Percentiles rank a stretch among this genome's conserved stretches.
Evolutionary conservation across 2,113 vertebrate genomes (phyloP).

Genomic region (Dolichallabes microphthalmus): DNA sequence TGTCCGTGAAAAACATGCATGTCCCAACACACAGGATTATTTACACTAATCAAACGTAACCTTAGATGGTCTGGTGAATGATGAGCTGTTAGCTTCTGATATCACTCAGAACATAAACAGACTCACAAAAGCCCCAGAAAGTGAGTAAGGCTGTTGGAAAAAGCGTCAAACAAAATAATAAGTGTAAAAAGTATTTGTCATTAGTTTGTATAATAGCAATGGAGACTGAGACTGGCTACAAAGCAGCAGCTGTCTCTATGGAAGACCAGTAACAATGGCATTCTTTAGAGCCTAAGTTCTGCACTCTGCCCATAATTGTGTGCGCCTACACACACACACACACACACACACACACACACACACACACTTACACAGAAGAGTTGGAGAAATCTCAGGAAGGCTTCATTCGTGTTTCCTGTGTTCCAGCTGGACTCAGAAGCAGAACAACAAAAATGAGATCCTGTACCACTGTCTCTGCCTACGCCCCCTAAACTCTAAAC

Average conservation of each 20-base stretch:
- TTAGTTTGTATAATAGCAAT: neutral
- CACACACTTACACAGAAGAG: constrained; percentile 39
- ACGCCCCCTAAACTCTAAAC: constrained; percentile 17
- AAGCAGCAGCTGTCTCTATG: constrained; percentile 15
- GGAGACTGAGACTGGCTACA: neutral
- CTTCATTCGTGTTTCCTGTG: constrained; percentile 51
- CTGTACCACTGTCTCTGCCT: constrained; percentile 7
- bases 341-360: constrained; percentile 12
- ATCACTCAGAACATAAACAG: neutral
- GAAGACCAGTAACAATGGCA: constrained; percentile 42
- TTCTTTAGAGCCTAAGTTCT: constrained; percentile 36
- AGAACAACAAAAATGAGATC: constrained; percentile 37
- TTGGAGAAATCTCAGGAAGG: constrained; percentile 40
- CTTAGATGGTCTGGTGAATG: neutral
- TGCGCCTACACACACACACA: neutral
- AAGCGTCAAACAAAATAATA: neutral
- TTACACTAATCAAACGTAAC: neutral
- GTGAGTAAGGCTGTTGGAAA: neutral
- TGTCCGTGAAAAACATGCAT: neutral
- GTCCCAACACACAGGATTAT: neutral
- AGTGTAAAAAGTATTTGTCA: neutral
- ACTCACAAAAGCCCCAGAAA: neutral
- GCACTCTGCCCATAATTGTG: neutral
- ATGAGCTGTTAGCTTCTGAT: neutral
- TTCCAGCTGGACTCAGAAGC: constrained; percentile 27